These are phyloP conservation scores for Deilephila porcellus DNA, from an alignment of 2,888 invertebrate species.

Conservation along the genomic window DNA sequence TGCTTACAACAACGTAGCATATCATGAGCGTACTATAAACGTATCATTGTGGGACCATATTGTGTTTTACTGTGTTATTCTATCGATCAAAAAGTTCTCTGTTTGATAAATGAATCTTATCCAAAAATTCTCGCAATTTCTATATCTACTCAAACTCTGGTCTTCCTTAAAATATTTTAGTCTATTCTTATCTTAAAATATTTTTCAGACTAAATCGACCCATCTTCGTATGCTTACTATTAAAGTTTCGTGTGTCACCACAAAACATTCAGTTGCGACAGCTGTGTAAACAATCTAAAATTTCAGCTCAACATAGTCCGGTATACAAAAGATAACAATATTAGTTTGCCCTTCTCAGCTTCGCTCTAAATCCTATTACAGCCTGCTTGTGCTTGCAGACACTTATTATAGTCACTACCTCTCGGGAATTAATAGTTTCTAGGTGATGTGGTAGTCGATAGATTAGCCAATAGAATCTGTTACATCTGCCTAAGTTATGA, in stretches of 20 bases:
- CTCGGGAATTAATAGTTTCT: slow-evolving; percentile 1
- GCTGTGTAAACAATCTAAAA: slow-evolving; percentile 26
- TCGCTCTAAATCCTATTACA: background rate
- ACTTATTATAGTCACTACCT: background rate
- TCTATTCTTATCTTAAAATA: too few species aligned
- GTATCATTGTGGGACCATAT: too few species aligned
- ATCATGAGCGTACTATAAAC: too few species aligned
- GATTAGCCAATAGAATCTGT: background rate
- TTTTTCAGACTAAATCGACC: too few species aligned
- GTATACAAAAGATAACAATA: slow-evolving; percentile 18
- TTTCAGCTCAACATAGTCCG: slow-evolving; percentile 17
- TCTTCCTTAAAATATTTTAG: too few species aligned
- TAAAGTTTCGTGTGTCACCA: background rate
- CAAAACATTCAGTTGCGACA: background rate
- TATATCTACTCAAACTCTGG: too few species aligned
- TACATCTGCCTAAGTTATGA: background rate
- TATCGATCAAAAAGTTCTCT: too few species aligned
- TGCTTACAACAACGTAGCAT: too few species aligned
- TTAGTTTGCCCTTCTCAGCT: background rate
- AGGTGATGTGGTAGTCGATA: background rate
- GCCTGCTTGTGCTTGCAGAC: slow-evolving; percentile 5
- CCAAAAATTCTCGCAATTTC: too few species aligned
- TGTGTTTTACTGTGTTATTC: too few species aligned
- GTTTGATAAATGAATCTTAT: too few species aligned
- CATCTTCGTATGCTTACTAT: background rate